Base-by-base conservation (phyloP, 92 coral and sea anemone genomes). In the Metridium senile region DNA sequence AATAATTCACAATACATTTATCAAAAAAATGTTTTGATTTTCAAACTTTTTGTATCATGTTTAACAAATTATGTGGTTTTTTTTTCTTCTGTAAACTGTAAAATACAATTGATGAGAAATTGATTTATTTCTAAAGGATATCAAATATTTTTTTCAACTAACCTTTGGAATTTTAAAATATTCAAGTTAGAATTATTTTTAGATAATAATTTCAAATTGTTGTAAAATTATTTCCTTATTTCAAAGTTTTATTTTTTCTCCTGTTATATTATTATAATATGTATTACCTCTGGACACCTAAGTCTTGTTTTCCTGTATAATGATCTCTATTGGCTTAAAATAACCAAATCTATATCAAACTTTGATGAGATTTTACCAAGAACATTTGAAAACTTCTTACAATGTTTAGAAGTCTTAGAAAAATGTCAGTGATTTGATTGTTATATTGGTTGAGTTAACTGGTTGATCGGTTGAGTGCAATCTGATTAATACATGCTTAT, bases 331-430 rank as follows among this genome's bases (percentile, higher is more conserved):
- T 26, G 26, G 65, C 30, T 23, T 7, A 25, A 19, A 26, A 26
- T 9, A 25, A 26, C 8, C 65, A 59, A 13, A 59, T 19, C 22
- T 59, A 8, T 21, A 59, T 59, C 22, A 59, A 59, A 59, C 7
- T 59, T 59, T 59, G 29, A 59, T 59, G 65, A 59, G 65, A 54
- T 54, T 59, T 21, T 9, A 26, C 27, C 65, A 59, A 19, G 65
- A 59, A 26, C 11, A 18, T 59, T 59, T 59, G 11, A 59, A 22
- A 59, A 59, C 65, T 59, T 59, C 11, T 59, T 21, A 21, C 22
- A 22, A 19, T 59, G 65, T 26, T 19, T 23, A 25, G 31, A 59
- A 59, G 26, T 26, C 31, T 26, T 4, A 59, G 0, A 16, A 59
- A 59, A 18, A 25, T 59, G 65, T 18, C 11, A 59, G 32, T 18